Conservation (phyloP, 64 coral and sea anemone species). For the Stichodactyla helianthus region DNA sequence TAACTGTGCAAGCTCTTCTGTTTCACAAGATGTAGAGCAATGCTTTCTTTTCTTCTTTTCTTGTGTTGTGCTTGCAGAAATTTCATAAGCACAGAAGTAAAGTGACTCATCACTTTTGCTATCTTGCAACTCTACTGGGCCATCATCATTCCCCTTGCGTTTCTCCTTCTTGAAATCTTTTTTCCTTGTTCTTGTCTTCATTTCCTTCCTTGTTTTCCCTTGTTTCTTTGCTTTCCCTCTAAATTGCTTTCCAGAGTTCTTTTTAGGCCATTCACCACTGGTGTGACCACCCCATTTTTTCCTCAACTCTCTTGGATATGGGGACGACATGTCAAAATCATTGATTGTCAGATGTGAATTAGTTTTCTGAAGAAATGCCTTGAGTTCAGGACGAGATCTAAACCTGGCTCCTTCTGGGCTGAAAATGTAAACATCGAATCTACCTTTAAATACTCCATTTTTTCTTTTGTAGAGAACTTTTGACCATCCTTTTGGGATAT, state of each 20-base stretch:
- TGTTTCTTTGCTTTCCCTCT: not conserved
- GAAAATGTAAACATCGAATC: slow-evolving; percentile 64
- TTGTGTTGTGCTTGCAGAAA: no score
- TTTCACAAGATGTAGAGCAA: not conserved
- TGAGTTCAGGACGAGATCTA: slow-evolving; percentile 47
- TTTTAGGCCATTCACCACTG: not conserved
- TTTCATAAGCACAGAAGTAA: no score
- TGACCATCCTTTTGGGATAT: slow-evolving; percentile 38
- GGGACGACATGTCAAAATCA: slow-evolving; percentile 2
- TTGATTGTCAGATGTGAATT: not conserved
- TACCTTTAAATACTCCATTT: slow-evolving; percentile 32
- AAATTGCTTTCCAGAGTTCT: not conserved
- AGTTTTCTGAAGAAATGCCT: slow-evolving; percentile 5
- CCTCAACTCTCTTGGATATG: not conserved
- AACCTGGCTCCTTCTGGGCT: slow-evolving; percentile 50
- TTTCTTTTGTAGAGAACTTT: slow-evolving; percentile 39
- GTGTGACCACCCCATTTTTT: not conserved
- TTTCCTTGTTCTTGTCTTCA: not conserved
- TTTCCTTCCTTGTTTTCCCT: not conserved
- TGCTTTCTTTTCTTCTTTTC: not conserved
- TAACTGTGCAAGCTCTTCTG: not conserved
- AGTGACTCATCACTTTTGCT: no score
- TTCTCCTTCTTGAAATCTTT: not conserved
- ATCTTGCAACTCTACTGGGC: no score
- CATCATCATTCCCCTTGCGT: no score